These are phyloP conservation scores for Pseudopleuronectes americanus DNA, from an alignment of 2,797 vertebrate species.

Conservation along the genomic window DNA sequence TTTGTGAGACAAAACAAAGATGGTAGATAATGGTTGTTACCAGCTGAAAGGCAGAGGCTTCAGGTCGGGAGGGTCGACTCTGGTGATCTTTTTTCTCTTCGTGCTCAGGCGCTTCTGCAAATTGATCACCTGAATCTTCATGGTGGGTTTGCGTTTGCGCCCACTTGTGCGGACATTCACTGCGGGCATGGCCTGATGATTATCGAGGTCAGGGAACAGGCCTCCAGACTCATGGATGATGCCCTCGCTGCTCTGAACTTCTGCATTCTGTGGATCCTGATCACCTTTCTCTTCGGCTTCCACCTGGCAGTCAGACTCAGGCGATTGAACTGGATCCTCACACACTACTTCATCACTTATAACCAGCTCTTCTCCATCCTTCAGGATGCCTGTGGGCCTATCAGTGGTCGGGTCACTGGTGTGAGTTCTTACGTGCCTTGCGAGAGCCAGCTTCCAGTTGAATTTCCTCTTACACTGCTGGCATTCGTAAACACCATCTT, in stretches of 20 bases:
- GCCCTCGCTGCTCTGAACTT: neutral
- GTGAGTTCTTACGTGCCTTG: constrained; percentile 69
- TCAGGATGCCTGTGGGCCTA: neutral
- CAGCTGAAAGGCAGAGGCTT: constrained; percentile 44
- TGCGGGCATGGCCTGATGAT: neutral
- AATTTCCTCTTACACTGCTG: constrained; percentile 61
- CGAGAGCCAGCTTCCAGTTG: constrained; percentile 64
- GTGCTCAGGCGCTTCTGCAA: constrained; percentile 59
- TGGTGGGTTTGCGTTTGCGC: constrained; percentile 71
- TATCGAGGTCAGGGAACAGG: neutral
- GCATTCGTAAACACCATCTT: constrained; percentile 31
- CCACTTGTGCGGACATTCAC: constrained; percentile 65
- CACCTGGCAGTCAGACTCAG: neutral
- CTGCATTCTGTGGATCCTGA: neutral
- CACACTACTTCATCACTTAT: neutral
- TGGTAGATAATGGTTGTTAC: constrained; percentile 43
- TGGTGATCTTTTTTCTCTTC: constrained; percentile 43
- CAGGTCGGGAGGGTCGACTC: constrained; percentile 10
- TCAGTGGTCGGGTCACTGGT: neutral
- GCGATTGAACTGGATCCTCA: neutral
- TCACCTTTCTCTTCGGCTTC: neutral
- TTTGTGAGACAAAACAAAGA: neutral
- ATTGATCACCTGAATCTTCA: constrained; percentile 71
- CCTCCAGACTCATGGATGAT: neutral
- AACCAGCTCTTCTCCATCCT: neutral